A percentile compares a stretch with the other conserved stretches of the same genome.
These are phyloP conservation scores for Mimumesa dahlbomi DNA, from an alignment of 2,888 invertebrate genomes.

Conservation along the genomic window DNA sequence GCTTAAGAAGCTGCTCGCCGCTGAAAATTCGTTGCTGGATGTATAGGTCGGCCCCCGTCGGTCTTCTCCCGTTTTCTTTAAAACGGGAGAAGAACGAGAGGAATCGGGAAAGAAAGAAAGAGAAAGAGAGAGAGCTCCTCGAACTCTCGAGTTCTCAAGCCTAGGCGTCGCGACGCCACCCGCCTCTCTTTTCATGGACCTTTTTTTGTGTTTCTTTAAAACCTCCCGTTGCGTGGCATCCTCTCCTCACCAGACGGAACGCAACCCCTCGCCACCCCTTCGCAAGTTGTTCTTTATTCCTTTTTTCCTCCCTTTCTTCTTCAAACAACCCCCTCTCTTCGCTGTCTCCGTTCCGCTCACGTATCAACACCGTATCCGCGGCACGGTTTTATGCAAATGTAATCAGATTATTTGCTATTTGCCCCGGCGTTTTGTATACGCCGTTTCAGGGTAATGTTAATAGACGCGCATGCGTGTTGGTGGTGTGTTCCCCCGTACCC, in stretches of 20 bases:
- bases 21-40: constrained; percentile 68
- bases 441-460: constrained; percentile 45
- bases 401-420: constrained; percentile 72
- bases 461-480: constrained; percentile 48
- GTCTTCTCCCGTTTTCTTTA: constrained; percentile 13
- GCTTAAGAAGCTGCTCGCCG: constrained; percentile 65
- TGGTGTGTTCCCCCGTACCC: constrained; percentile 7
- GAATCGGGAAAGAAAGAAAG: constrained; percentile 5
- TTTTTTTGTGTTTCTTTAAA: constrained; percentile 43
- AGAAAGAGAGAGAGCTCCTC: constrained; percentile 6
- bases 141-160: constrained; percentile 29
- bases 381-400: constrained; percentile 71
- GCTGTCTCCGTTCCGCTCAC: constrained; percentile 29
- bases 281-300: neutral
- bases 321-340: constrained; percentile 2
- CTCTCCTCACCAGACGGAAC: too few relatives aligned
- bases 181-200: constrained; percentile 52
- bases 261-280: too few relatives aligned
- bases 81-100: constrained; percentile 38
- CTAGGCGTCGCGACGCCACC: constrained; percentile 65
- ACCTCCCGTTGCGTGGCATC: too few relatives aligned
- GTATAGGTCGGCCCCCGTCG: constrained; percentile 31
- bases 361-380: constrained; percentile 58
- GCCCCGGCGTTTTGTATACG: constrained; percentile 58
- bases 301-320: neutral